Base-by-base conservation (phyloP, 2,113 vertebrate genomes). In the Toxotes chatareus region DNA sequence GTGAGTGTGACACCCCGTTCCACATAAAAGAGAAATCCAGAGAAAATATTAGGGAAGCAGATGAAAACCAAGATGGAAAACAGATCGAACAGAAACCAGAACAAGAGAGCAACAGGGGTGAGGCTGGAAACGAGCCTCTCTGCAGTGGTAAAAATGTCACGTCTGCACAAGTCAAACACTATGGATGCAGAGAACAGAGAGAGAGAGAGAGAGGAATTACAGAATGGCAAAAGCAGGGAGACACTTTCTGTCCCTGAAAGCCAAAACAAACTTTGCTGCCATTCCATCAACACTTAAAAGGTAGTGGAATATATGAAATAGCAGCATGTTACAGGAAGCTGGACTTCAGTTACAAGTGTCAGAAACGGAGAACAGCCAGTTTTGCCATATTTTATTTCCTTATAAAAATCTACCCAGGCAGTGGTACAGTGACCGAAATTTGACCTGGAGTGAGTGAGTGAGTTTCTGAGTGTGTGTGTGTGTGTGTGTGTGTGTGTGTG, bases 391-490 rank as follows among this genome's bases (percentile, higher is more conserved):
- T 72, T 83, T 47, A 61, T 70, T 71, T 69, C 21, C 67, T 38
- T n/a, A 12, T 63, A 72, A 65, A 83, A 62, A 19, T 61, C 31
- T 38, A 27, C 44, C 27, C 71, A 10, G 49, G 1, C 51, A 34
- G 70, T 63, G 67, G 66, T 69, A 76, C 79, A 80, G 84, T 84
- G 88, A 87, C 86, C 74, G 11, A 75, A 72, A 56, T 73, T 16
- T 90, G 85, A 88, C 82, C 86, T 21, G n/a, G 14, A 21, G 69
- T 27, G 40, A 44, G 71, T 14, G n/a, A n/a, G n/a, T n/a, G n/a
- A n/a, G n/a, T n/a, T n/a, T n/a, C n/a, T n/a, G n/a, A n/a, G n/a
- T n/a, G n/a, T n/a, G n/a, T n/a, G n/a, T n/a, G n/a, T n/a, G n/a
- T n/a, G n/a, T n/a, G n/a, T n/a, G n/a, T n/a, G n/a, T n/a, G n/a